Evolutionary conservation across 2,888 invertebrate species (phyloP), one percentile per base, ranked within the genome.

Genomic region (Plagodis pulveraria): DNA sequence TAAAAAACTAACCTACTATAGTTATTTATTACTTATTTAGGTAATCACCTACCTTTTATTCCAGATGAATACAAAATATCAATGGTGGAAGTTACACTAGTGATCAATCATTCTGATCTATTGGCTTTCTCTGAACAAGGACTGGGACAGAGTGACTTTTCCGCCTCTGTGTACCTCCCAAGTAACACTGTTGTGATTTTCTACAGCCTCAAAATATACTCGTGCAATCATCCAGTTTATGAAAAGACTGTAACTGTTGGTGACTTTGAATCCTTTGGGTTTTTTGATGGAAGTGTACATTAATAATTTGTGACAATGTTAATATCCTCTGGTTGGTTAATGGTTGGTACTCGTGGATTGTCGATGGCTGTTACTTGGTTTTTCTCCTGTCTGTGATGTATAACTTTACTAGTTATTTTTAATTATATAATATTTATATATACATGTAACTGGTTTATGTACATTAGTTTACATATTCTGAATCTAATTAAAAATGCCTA

Each of bases 71-170:
- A 54, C 36, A 67, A 60, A 48, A 72, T 82, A 6, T 78, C 89
- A n/a, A 76, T 73, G 65, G 90, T 84, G 2, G 86, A 89, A 74
- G 82, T 91, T 33, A 68, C 36, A 32, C 48, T 91, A 10, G 67
- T 89, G 5, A 69, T 86, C 38, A 90, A 90, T 61, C 78, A 85
- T 52, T 88, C 91, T 1, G 82, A 86, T 44, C 80, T 64, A 64
- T 78, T 48, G 44, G 87, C 82, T 0, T 72, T 71, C 54, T 87
- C 91, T 1, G 66, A 76, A 2, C 62, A 58, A 2, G 89, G 87
- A 10, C 72, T 91, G 6, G 90, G 89, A 0, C 22, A 44, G 1
- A 6, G 61, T 0, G 76, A 79, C 38, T 91, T 91, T 71, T 61
- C 68, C 4, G 91, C 80, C 1, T 74, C 80, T 4, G 49, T 90